These are phyloP conservation scores for Neosalanx taihuensis DNA, from an alignment of 2,797 vertebrate species.

Conservation along the genomic window DNA sequence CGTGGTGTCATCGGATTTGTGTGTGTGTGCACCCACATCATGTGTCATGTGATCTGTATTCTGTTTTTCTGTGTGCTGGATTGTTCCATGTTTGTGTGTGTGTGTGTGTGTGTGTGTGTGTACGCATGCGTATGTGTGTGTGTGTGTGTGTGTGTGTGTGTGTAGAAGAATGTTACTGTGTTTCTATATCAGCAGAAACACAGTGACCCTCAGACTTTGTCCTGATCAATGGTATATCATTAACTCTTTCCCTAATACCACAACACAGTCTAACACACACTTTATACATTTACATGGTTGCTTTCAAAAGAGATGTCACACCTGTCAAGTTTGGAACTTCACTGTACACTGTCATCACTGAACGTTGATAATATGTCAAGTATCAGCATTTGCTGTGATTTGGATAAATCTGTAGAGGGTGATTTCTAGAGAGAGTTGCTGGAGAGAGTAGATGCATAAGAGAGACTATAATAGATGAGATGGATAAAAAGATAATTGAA, in stretches of 20 bases:
- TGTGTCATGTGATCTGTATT: too few relatives aligned
- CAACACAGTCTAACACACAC: background rate
- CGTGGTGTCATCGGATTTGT: too few relatives aligned
- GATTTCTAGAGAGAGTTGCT: too few relatives aligned
- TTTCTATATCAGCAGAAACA: conserved; percentile 9
- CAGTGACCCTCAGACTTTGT: conserved; percentile 71
- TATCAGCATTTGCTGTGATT: too few relatives aligned
- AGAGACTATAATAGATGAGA: too few relatives aligned
- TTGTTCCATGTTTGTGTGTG: conserved; percentile 6
- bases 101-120: background rate
- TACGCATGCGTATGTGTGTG: background rate
- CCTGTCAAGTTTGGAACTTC: background rate
- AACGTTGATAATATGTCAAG: too few relatives aligned
- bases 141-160: conserved; percentile 17
- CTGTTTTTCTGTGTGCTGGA: background rate
- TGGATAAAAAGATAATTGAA: too few relatives aligned
- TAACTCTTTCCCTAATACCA: conserved; percentile 48
- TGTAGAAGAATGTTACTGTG: conserved; percentile 4
- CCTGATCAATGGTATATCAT: conserved; percentile 60
- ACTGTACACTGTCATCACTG: background rate
- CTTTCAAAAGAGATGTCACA: background rate
- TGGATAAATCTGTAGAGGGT: too few relatives aligned
- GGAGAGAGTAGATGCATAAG: too few relatives aligned
- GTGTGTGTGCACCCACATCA: too few relatives aligned
- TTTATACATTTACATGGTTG: background rate